Base-by-base conservation (phyloP, 2,888 invertebrate genomes). In the Yponomeuta cagnagella region DNA sequence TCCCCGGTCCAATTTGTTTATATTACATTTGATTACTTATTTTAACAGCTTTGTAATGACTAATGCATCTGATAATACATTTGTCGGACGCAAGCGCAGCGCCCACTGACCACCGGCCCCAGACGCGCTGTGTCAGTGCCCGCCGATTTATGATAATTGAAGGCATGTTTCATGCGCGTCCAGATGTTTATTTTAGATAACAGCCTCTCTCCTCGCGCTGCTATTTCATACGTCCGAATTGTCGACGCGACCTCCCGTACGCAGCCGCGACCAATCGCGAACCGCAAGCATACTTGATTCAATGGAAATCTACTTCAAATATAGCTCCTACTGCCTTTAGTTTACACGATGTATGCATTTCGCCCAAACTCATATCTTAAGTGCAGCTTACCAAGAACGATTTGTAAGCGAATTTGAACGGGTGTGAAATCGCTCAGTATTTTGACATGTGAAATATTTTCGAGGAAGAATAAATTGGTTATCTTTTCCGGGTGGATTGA, bases 181-280 rank as follows among this genome's bases (percentile, higher is more conserved):
- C 87, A 83, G 90, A 92, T 91, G 90, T 91, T 92, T 92, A 91
- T 91, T 92, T 91, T 91, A 91, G 92, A 91, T 92, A 91, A 90
- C 84, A 83, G 80, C 31, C 68, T 82, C 85, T 84, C 84, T 58
- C 52, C 52, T 58, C 52, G 82, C 84, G 85, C 87, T 85, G 89
- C 89, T 91, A 90, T 91, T 90, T 92, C 88, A 91, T 88, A 82
- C 83, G 87, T 84, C 87, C 84, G 88, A 90, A 63, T 43, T 68
- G 68, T 12, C 85, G 80, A 81, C 77, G 83, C 88, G 90, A 90
- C 91, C 90, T 86, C 89, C 90, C 86, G 88, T 83, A 79, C 76
- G 69, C 76, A 75, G 78, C 82, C 83, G 84, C 84, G 84, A 83
- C 86, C 79, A 85, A 87, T 86, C 84, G 86, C 84, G 82, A 82